Evolutionary conservation across 1,140 invertebrate species (phyloP), one percentile per base, ranked within the genome.

Genomic region (Drosophila trapezifrons): DNA sequence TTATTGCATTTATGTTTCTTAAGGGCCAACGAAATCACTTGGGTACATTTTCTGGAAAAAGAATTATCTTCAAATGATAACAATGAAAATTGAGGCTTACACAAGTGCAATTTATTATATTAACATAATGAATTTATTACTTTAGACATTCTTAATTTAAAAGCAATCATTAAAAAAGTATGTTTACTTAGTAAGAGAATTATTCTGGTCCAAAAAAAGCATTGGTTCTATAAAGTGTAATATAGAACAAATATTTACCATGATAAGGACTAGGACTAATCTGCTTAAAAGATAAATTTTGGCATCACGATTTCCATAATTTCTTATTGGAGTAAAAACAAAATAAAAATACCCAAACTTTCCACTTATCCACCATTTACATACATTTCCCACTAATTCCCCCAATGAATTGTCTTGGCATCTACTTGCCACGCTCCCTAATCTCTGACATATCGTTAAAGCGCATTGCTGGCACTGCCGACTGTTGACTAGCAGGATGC

Each of bases 371-470:
- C n/a, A 2, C 17, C n/a, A n/a, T n/a, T n/a, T n/a, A 20, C 15
- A 20, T 22, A n/a, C 25, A 27, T 32, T 18, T 8, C 29, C 25
- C 17, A 4, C 10, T 62, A 77, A 77, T 77, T 54, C 56, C 74
- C 63, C 25, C 67, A 87, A 87, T 86, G 87, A 86, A 83, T 87
- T 83, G 76, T 57, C 70, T 38, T 65, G 49, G 66, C 70, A 60
- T 32, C 51, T 75, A 56, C 67, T 79, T 58, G 67, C 46, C 65
- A 71, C 47, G 67, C 64, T 66, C 51, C 17, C 66, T 86, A 86
- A 86, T 86, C 83, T 86, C 83, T 80, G 83, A 87, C 83, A 89
- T 86, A 86, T 89, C 79, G 83, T 86, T 87, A 86, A 89, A 86
- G 79, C 79, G 79, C 83, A 82, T 76, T 78, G 45, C 52, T 71